Evolutionary conservation across 2,797 vertebrate genomes (phyloP).

Genomic region (Heliangelus exortis): DNA sequence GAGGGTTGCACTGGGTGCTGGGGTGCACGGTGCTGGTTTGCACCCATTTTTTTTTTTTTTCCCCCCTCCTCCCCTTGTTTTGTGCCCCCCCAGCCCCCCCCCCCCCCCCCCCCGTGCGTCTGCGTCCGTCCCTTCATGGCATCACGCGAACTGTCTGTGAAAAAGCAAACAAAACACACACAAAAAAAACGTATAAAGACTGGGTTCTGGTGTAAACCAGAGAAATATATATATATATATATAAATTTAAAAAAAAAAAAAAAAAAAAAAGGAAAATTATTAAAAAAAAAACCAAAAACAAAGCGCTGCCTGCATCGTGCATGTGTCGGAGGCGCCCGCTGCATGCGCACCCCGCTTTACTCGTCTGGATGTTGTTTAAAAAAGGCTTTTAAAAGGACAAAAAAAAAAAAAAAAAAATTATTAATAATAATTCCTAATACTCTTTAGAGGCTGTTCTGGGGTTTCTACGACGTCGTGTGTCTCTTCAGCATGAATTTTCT

Average conservation of each 20-base stretch:
- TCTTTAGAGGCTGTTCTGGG: slow-evolving; percentile 38
- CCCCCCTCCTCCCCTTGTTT: too few species aligned
- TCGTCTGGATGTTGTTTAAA: slow-evolving; percentile 66
- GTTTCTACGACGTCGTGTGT: slow-evolving; percentile 77
- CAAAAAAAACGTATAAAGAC: too few species aligned
- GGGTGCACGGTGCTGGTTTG: background rate
- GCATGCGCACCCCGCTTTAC: slow-evolving; percentile 86
- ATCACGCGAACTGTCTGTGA: background rate
- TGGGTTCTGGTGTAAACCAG: too few species aligned
- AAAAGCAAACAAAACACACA: background rate
- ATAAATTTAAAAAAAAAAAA: background rate
- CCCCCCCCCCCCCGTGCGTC: background rate
- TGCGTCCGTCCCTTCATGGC: background rate
- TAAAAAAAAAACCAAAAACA: background rate
- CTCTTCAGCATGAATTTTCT: slow-evolving; percentile 86
- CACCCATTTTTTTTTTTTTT: background rate
- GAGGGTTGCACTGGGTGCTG: background rate
- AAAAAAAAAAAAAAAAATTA: too few species aligned
- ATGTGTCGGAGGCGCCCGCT: slow-evolving; percentile 84
- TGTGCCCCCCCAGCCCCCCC: background rate
- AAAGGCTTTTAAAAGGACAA: background rate
- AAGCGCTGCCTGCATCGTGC: slow-evolving; percentile 78
- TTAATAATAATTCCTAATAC: background rate
- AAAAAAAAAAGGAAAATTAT: background rate
- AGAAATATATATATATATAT: too few species aligned